These are phyloP conservation scores for Odontamblyopus lacepedii DNA, from an alignment of 2,797 vertebrate species.

Conservation along the genomic window DNA sequence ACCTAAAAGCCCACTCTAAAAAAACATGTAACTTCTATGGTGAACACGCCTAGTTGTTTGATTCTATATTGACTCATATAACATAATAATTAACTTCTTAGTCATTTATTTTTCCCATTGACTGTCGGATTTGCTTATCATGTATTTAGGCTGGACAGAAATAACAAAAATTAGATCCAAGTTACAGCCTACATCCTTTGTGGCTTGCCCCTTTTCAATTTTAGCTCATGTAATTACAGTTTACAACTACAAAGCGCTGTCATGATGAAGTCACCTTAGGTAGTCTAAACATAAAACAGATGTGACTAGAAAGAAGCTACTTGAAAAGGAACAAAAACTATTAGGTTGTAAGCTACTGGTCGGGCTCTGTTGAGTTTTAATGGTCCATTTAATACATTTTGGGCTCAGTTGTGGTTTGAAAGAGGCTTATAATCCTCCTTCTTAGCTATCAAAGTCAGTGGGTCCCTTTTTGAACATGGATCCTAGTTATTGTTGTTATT, in stretches of 20 bases:
- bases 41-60: not conserved
- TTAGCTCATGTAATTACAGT: conserved; percentile 23
- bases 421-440: not conserved
- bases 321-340: not conserved
- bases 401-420: not conserved
- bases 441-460: not conserved
- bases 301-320: not conserved
- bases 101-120: not conserved
- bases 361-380: not conserved
- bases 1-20: not conserved
- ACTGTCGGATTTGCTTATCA: conserved; percentile 1
- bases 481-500: not conserved
- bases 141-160: conserved; percentile 7
- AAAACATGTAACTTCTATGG: not conserved
- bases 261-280: conserved; percentile 22
- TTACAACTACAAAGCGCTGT: not conserved
- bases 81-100: not conserved
- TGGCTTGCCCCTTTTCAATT: conserved; percentile 23
- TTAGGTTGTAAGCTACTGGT: not conserved
- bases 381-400: not conserved
- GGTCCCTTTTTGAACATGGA: not conserved
- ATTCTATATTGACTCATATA: not conserved
- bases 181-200: conserved; percentile 9
- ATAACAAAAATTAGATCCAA: conserved; percentile 10
- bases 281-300: conserved; percentile 11